These are phyloP conservation scores for Acromyrmex echinatior DNA, from an alignment of 1,140 invertebrate genomes.

Conservation along the genomic window DNA sequence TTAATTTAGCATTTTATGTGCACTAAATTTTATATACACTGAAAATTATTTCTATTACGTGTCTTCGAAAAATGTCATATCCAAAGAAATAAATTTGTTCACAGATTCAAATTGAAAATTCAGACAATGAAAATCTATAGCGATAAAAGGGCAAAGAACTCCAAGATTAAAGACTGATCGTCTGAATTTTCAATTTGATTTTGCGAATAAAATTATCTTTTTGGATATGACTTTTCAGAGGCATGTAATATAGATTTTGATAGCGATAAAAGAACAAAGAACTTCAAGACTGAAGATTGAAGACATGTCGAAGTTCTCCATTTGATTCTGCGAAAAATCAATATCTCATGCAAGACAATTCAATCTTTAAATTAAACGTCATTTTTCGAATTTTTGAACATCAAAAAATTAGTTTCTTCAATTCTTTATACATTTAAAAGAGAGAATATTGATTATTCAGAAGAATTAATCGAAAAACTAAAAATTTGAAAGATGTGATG, in stretches of 20 bases:
- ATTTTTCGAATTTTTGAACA: not conserved
- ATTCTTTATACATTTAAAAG: not conserved
- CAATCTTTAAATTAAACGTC: not conserved
- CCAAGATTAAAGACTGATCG: no score
- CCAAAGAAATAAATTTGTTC: no score
- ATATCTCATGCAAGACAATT: not conserved
- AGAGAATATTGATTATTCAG: not conserved
- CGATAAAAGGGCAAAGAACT: no score
- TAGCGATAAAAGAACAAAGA: not conserved
- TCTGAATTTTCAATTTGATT: no score
- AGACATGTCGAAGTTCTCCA: slow-evolving; percentile 19
- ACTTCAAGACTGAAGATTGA: slow-evolving; percentile 47
- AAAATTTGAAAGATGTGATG: not conserved
- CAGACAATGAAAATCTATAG: no score
- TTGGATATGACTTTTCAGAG: no score
- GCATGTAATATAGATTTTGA: not conserved
- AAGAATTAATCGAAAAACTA: not conserved
- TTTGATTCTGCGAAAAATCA: slow-evolving; percentile 22
- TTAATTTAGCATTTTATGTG: not conserved
- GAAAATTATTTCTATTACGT: not conserved
- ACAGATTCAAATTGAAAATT: no score
- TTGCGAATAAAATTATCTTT: no score
- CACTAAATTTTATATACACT: not conserved
- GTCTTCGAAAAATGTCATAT: not conserved
- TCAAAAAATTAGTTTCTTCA: not conserved